These are phyloP conservation scores for Drosophila grimshawi DNA, from an alignment of 1,140 invertebrate genomes.

Conservation along the genomic window DNA sequence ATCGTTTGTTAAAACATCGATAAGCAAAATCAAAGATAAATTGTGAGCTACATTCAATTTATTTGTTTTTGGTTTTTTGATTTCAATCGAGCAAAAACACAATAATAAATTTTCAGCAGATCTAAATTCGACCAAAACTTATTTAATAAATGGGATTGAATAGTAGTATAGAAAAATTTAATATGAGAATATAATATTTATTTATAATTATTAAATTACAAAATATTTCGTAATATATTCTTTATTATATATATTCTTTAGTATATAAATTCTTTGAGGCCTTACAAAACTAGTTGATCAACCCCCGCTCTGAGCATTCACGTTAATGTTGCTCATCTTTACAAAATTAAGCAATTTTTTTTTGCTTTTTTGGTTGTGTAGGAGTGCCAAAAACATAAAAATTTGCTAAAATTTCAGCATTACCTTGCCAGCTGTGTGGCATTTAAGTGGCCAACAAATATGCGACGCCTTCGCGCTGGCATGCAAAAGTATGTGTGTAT, in stretches of 20 bases:
- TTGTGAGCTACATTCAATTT: neutral
- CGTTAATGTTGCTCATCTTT: neutral
- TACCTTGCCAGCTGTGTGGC: constrained; percentile 27
- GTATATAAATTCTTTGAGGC: too few species aligned
- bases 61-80: neutral
- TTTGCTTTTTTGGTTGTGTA: neutral
- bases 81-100: too few species aligned
- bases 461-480: constrained; percentile 24
- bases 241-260: too few species aligned
- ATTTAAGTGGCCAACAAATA: constrained; percentile 36
- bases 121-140: too few species aligned
- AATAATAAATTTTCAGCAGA: too few species aligned
- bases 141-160: too few species aligned
- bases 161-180: too few species aligned
- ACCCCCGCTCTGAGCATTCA: neutral
- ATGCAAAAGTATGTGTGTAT: neutral
- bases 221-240: too few species aligned
- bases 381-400: constrained; percentile 41
- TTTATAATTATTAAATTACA: too few species aligned
- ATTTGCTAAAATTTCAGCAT: constrained; percentile 46
- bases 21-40: neutral
- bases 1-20: too few species aligned
- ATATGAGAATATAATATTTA: too few species aligned
- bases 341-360: constrained; percentile 17
- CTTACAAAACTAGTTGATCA: too few species aligned